phyloP scores from a whole-genome alignment of 2,888 invertebrate species.

The Eupithecia vulgata region DNA sequence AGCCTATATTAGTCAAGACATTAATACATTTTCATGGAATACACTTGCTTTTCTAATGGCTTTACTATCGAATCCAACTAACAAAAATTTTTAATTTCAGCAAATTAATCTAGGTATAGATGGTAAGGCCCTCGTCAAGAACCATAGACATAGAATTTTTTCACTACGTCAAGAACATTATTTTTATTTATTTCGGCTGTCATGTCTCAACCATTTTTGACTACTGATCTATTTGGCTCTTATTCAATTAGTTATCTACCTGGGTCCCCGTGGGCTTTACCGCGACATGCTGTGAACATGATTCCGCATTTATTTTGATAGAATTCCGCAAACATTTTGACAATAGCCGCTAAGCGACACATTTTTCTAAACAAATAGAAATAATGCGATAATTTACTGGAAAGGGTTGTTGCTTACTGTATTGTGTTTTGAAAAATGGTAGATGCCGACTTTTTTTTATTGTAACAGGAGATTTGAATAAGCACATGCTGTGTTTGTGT shows the following conservation, averaged over 20 bases:
- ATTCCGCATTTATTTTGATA: constrained; percentile 41
- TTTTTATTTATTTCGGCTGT: background rate
- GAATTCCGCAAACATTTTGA: constrained; percentile 60
- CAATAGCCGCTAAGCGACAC: constrained; percentile 58
- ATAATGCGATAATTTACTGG: constrained; percentile 53
- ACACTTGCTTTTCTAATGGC: too few relatives aligned
- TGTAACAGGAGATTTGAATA: constrained; percentile 31
- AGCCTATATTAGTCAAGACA: too few relatives aligned
- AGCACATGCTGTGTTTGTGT: constrained; percentile 26
- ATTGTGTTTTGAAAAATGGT: constrained; percentile 38
- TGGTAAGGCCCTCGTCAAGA: background rate
- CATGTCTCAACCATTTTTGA: background rate
- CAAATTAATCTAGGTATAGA: background rate
- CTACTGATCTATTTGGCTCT: constrained; percentile 9
- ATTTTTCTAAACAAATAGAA: constrained; percentile 59
- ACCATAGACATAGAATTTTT: too few relatives aligned
- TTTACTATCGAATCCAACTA: background rate
- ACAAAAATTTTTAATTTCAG: background rate
- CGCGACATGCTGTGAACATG: constrained; percentile 60
- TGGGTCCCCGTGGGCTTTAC: constrained; percentile 22
- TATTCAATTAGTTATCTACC: constrained; percentile 27
- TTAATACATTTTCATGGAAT: too few relatives aligned
- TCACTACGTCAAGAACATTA: background rate
- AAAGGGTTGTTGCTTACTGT: constrained; percentile 56
- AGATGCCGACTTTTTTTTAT: constrained; percentile 44